Conservation (phyloP, 30 jellyfish, hydroid and myxozoan species). For the Pelagia noctiluca region DNA sequence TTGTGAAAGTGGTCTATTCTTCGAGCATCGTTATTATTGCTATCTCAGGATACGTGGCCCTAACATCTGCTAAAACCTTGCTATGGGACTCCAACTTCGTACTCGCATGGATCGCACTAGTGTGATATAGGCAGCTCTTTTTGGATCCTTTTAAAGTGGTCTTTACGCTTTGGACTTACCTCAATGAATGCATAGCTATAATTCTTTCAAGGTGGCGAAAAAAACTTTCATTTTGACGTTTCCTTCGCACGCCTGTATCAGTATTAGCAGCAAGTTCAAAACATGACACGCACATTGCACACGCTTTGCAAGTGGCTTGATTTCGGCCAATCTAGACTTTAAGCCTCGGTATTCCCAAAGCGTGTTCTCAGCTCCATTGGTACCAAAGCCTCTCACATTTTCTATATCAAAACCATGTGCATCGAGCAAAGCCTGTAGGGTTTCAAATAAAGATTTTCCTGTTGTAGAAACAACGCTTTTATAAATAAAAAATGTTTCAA, state of each 20-base stretch:
- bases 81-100: slow-evolving; percentile 23
- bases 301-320: slow-evolving; percentile 16
- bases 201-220: not conserved
- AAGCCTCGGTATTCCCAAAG: slow-evolving; percentile 18
- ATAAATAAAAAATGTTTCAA: slow-evolving; percentile 16
- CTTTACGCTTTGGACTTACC: slow-evolving; percentile 6
- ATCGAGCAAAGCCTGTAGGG: not conserved
- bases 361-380: slow-evolving; percentile 13
- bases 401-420: slow-evolving; percentile 9
- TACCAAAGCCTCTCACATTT: slow-evolving; percentile 13
- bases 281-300: slow-evolving; percentile 46
- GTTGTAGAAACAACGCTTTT: slow-evolving; percentile 23
- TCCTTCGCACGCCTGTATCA: slow-evolving; percentile 6
- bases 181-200: not conserved
- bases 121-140: slow-evolving; percentile 12
- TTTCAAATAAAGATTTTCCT: not conserved
- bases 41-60: too few relatives aligned
- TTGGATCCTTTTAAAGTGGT: slow-evolving; percentile 13
- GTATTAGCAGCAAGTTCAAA: slow-evolving; percentile 11
- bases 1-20: too few relatives aligned
- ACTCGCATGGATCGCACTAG: slow-evolving; percentile 7
- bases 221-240: slow-evolving; percentile 9
- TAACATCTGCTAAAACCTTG: not conserved
- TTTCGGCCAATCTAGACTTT: slow-evolving; percentile 16
- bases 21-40: slow-evolving; percentile 16